Conservation (phyloP, 2,888 invertebrate genomes). For the Tetramorium bicarinatum region DNA sequence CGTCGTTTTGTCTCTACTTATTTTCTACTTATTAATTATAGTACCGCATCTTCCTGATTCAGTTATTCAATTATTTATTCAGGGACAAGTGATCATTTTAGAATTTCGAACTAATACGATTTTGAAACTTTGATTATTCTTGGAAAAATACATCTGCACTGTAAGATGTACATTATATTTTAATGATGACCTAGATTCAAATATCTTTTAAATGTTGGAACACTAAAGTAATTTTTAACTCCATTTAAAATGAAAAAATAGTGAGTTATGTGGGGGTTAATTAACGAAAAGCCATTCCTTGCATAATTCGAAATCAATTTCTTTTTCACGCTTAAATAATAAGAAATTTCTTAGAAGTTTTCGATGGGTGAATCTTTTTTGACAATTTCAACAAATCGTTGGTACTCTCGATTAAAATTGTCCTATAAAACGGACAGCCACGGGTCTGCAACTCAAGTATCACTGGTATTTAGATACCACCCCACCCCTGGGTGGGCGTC, state of each 20-base stretch:
- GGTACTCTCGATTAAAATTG: neutral
- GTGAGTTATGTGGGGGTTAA: neutral
- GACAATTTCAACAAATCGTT: neutral
- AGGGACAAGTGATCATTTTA: neutral
- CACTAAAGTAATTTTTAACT: neutral
- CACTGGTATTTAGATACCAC: neutral
- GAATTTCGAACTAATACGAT: neutral
- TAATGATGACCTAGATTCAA: neutral
- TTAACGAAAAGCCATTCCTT: neutral
- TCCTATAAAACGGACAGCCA: neutral
- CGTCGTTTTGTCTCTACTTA: slow-evolving; percentile 53
- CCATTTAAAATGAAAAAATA: neutral
- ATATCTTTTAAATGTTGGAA: neutral
- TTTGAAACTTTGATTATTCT: neutral
- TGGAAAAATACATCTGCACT: neutral
- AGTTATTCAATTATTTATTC: neutral
- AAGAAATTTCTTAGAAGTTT: neutral
- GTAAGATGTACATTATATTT: neutral
- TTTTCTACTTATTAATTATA: slow-evolving; percentile 83
- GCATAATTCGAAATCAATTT: neutral
- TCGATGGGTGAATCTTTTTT: neutral
- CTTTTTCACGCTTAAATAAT: neutral
- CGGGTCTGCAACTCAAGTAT: neutral
- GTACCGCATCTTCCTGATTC: slow-evolving; percentile 60
- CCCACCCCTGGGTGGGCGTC: neutral